These are phyloP conservation scores for Eulemur coronatus DNA, from an alignment of 2,797 vertebrate genomes.

Conservation along the genomic window DNA sequence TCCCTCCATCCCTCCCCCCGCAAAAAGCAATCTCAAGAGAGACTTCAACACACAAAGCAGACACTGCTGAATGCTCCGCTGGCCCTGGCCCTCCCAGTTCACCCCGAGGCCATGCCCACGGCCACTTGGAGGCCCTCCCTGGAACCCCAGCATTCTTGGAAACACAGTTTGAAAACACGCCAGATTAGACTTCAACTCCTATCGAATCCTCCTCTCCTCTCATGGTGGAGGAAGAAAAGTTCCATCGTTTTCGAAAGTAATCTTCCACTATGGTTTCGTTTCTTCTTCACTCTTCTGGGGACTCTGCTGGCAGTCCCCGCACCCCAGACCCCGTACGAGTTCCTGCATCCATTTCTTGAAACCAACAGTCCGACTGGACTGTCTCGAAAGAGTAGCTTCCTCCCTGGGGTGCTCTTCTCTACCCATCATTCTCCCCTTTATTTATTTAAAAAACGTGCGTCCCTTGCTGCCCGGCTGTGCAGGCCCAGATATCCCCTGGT, in stretches of 20 bases:
- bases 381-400: background rate
- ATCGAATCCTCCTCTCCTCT: background rate
- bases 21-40: background rate
- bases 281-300: background rate
- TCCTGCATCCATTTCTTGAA: background rate
- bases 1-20: background rate
- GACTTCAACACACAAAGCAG: background rate
- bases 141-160: background rate
- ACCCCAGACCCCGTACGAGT: background rate
- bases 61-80: background rate
- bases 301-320: no score
- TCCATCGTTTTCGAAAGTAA: background rate
- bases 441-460: background rate
- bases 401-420: background rate
- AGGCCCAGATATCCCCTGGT: background rate
- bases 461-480: rapidly evolving
- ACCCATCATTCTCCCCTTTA: background rate
- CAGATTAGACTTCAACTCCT: background rate
- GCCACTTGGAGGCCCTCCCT: background rate
- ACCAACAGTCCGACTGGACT: background rate
- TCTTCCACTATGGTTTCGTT: background rate
- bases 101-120: background rate
- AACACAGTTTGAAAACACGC: background rate
- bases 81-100: no score
- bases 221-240: background rate